These are phyloP conservation scores for Magallana nippona DNA, from an alignment of 2,888 invertebrate genomes.

Conservation along the genomic window DNA sequence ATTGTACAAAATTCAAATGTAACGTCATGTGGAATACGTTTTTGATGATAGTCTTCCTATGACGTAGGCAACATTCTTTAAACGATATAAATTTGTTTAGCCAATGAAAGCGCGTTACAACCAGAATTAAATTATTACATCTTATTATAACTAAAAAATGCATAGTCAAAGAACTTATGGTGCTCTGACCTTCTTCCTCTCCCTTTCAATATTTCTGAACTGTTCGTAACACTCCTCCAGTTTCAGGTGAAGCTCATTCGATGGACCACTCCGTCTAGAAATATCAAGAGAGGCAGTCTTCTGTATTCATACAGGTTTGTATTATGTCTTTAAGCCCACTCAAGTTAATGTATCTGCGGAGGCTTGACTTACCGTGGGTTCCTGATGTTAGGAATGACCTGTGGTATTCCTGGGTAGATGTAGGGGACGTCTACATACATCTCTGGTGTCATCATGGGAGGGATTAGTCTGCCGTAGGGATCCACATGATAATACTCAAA, in stretches of 20 bases:
- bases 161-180: too few species aligned
- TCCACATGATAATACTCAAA: conserved; percentile 55
- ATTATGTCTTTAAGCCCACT: not conserved
- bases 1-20: too few species aligned
- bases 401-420: conserved; percentile 55
- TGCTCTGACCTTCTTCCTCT: conserved; percentile 85
- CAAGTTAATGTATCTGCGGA: too few species aligned
- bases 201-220: conserved; percentile 89
- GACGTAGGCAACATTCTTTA: too few species aligned
- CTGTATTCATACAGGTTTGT: not conserved
- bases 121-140: too few species aligned
- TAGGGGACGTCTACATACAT: conserved; percentile 57
- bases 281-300: too few species aligned
- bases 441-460: conserved; percentile 52
- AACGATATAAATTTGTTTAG: too few species aligned
- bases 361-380: conserved; percentile 57
- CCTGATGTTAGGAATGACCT: conserved; percentile 59
- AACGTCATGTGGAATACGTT: too few species aligned
- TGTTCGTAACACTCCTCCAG: conserved; percentile 90
- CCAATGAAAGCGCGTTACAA: too few species aligned
- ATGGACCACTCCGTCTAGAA: conserved; percentile 80
- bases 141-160: too few species aligned
- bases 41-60: too few species aligned
- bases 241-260: conserved; percentile 85
- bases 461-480: conserved; percentile 51